phyloP scores from a whole-genome alignment of 2,888 invertebrate species.

The Vannuccia rotundouncinata region DNA sequence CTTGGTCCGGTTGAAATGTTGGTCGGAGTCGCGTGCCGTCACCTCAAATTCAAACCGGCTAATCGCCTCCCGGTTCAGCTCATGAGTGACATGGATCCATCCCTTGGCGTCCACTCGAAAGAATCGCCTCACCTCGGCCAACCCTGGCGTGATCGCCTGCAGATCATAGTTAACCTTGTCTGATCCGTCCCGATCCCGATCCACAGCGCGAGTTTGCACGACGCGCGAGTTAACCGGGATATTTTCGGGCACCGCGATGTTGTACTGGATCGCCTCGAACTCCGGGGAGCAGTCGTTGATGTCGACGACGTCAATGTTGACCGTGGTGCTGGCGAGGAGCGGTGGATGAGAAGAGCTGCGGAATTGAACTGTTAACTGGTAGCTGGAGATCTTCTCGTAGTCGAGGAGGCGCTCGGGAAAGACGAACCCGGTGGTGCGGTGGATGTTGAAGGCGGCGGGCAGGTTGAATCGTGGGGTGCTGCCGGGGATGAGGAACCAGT shows the following conservation, averaged over 20 bases:
- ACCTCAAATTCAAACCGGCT: not conserved
- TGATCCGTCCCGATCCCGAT: slow-evolving; percentile 19
- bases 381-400: not conserved
- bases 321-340: not conserved
- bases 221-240: not conserved
- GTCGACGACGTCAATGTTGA: not conserved
- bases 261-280: not conserved
- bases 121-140: not conserved
- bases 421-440: not conserved
- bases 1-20: not conserved
- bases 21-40: not conserved
- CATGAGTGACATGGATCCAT: not conserved
- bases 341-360: not conserved
- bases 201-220: slow-evolving; percentile 7
- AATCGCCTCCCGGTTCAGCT: not conserved
- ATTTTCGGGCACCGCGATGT: slow-evolving; percentile 13
- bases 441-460: slow-evolving; percentile 14
- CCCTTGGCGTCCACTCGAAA: slow-evolving; percentile 22
- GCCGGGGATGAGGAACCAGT: slow-evolving; percentile 2
- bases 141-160: not conserved
- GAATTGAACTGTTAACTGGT: slow-evolving; percentile 10
- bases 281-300: slow-evolving; percentile 8
- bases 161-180: not conserved
- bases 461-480: not conserved
- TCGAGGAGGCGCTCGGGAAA: not conserved